Conservation (phyloP, 1,140 invertebrate genomes). For the Linepithema humile region DNA sequence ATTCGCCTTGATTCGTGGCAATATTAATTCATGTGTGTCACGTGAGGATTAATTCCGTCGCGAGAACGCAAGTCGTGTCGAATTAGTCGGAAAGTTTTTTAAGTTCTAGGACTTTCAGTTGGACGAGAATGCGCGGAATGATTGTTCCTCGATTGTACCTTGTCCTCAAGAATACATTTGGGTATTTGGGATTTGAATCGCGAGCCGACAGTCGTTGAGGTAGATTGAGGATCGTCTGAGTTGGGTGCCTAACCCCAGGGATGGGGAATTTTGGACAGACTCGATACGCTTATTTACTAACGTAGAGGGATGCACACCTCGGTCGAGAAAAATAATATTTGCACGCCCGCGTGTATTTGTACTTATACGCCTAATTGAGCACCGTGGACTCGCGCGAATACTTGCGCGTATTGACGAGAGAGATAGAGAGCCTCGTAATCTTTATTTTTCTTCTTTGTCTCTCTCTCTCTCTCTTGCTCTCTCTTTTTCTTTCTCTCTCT, state of each 20-base stretch:
- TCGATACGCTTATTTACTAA: slow-evolving; percentile 32
- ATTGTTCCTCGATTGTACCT: background rate
- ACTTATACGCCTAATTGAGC: slow-evolving; percentile 68
- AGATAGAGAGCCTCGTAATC: slow-evolving; percentile 4
- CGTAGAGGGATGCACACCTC: slow-evolving; percentile 9
- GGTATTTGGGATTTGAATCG: background rate
- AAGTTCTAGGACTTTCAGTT: slow-evolving; percentile 53
- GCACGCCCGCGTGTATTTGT: slow-evolving; percentile 56
- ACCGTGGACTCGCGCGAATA: slow-evolving; percentile 50
- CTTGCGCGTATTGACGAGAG: slow-evolving; percentile 18
- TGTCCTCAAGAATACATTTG: background rate
- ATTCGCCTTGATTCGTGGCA: no score
- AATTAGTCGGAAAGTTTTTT: background rate
- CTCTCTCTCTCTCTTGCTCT: background rate
- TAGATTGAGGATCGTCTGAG: slow-evolving; percentile 47
- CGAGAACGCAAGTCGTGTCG: background rate
- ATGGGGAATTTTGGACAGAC: slow-evolving; percentile 49
- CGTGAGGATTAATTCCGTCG: no score
- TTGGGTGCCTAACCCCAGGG: background rate
- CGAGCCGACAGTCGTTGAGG: slow-evolving; percentile 11
- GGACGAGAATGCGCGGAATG: slow-evolving; percentile 12
- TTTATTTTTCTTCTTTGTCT: no score
- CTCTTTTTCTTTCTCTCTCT: background rate
- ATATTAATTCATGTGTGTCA: no score
- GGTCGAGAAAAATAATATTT: slow-evolving; percentile 64